These are phyloP conservation scores for Chaenocephalus aceratus DNA, from an alignment of 2,113 vertebrate genomes.

Conservation along the genomic window DNA sequence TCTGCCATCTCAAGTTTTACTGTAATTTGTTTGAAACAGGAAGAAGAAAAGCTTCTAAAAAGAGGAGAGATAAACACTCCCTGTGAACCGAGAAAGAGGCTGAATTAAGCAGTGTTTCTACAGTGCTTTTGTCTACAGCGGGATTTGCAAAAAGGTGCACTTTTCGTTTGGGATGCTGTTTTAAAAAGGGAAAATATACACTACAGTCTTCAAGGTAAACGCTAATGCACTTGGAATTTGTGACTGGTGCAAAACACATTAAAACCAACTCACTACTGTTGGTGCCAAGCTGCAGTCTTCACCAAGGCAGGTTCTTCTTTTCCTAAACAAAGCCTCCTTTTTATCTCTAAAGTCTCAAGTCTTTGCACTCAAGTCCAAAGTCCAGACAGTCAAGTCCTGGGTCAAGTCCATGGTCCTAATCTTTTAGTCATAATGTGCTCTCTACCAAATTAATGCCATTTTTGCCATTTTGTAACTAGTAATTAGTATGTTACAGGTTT, in stretches of 20 bases:
- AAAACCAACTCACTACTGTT: constrained; percentile 10
- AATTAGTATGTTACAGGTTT: too few relatives aligned
- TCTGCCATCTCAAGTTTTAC: neutral
- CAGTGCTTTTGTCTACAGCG: constrained; percentile 26
- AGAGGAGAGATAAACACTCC: neutral
- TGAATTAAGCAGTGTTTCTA: neutral
- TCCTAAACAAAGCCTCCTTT: neutral
- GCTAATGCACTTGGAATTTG: constrained; percentile 34
- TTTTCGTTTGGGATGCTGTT: constrained; percentile 28
- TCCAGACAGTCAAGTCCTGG: too few relatives aligned
- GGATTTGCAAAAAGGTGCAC: constrained; percentile 49
- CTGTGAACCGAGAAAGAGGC: neutral
- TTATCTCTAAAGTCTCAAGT: too few relatives aligned
- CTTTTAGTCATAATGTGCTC: neutral
- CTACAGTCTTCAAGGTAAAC: constrained; percentile 43
- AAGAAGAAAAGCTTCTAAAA: neutral
- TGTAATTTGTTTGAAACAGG: neutral
- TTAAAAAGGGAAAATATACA: constrained; percentile 29
- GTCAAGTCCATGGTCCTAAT: neutral
- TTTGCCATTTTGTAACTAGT: too few relatives aligned
- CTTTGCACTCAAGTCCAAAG: too few relatives aligned
- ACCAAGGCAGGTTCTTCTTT: neutral
- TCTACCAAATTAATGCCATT: neutral
- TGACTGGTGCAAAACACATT: constrained; percentile 29
- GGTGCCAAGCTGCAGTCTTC: constrained; percentile 22